Evolutionary conservation across 2,797 vertebrate genomes (phyloP).

Genomic region (Cuculus canorus): DNA sequence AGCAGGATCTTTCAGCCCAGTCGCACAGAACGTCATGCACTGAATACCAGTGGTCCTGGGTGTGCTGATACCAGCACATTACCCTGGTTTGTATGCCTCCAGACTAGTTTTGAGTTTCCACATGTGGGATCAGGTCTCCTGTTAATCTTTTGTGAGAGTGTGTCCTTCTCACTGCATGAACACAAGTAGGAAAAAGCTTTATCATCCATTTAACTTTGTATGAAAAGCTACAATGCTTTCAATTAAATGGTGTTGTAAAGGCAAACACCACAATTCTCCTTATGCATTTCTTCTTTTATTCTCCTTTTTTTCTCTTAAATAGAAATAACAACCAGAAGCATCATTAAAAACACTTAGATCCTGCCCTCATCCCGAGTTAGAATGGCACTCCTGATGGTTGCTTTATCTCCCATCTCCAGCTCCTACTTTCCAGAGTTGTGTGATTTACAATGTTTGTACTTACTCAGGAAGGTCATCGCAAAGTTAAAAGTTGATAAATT

Average conservation of each 20-base stretch:
- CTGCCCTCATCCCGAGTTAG: not conserved
- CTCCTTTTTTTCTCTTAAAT: not conserved
- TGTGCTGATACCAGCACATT: rapidly evolving
- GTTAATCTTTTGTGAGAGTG: not conserved
- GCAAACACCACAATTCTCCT: not conserved
- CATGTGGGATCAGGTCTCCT: not conserved
- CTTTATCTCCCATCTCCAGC: not conserved
- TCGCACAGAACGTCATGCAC: rapidly evolving
- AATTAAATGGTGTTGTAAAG: not conserved
- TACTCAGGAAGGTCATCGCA: not conserved
- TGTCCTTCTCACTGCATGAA: not conserved
- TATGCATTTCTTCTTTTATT: not conserved
- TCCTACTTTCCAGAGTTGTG: not conserved
- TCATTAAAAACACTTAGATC: not conserved
- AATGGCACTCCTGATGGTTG: not conserved
- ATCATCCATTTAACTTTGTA: not conserved
- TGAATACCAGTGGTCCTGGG: rapidly evolving
- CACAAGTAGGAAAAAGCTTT: not conserved
- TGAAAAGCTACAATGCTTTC: not conserved
- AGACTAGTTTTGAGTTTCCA: not conserved
- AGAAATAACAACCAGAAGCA: not conserved
- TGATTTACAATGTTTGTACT: not conserved
- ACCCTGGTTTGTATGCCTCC: not conserved
- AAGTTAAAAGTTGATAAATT: not conserved
- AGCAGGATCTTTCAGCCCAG: too few relatives aligned